Evolutionary conservation across 2,888 invertebrate species (phyloP).

Genomic region (Drosophila neutralis): DNA sequence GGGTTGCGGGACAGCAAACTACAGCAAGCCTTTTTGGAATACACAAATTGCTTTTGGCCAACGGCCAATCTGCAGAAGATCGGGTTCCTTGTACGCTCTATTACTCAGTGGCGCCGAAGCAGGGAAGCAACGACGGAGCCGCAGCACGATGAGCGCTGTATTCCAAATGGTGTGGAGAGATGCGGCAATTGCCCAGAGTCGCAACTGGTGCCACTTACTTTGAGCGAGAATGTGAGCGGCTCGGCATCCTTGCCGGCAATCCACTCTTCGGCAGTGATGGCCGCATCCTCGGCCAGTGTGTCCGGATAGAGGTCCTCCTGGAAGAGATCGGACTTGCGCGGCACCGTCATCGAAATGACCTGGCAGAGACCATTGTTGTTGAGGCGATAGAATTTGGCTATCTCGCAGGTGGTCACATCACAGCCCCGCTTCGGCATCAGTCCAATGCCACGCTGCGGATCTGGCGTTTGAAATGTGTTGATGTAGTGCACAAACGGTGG

Average conservation of each 20-base stretch:
- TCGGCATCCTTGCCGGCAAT: constrained; percentile 94
- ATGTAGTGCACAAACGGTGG: constrained; percentile 98
- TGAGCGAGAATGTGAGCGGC: constrained; percentile 95
- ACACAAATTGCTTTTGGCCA: constrained; percentile 39
- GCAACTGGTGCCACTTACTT: constrained; percentile 87
- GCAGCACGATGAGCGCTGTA: constrained; percentile 66
- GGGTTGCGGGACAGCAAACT: constrained; percentile 19
- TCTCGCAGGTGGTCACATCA: constrained; percentile 97
- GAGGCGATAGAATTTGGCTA: constrained; percentile 96
- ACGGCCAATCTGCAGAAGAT: constrained; percentile 6
- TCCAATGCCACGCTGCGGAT: constrained; percentile 98
- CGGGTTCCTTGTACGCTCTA: constrained; percentile 57
- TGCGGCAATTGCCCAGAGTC: constrained; percentile 20
- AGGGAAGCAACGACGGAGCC: constrained; percentile 7
- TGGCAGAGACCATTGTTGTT: constrained; percentile 98
- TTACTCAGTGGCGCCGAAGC: constrained; percentile 9
- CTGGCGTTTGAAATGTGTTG: constrained; percentile 98
- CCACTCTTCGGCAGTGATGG: constrained; percentile 96
- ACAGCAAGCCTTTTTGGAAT: constrained; percentile 61
- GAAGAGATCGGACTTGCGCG: constrained; percentile 98
- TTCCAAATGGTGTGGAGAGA: constrained; percentile 65
- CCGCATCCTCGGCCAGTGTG: constrained; percentile 95
- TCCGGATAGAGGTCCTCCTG: constrained; percentile 99
- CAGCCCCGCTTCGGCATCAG: constrained; percentile 99
- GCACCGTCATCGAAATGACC: constrained; percentile 97